phyloP scores from a whole-genome alignment of 1,140 invertebrate species.

The Carcinoscorpius rotundicauda region DNA sequence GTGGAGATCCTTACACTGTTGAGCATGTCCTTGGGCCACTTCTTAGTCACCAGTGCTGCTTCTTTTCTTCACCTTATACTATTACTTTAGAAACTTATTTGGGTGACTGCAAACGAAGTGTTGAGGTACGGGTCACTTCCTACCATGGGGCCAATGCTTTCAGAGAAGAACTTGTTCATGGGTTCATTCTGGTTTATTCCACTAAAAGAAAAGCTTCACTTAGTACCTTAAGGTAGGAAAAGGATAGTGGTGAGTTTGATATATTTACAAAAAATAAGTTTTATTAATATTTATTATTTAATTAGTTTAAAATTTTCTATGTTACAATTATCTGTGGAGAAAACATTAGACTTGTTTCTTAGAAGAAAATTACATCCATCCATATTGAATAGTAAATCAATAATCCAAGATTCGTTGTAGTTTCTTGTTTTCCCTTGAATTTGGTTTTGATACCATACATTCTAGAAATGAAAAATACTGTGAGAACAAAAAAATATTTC shows the following conservation, averaged over 20 bases:
- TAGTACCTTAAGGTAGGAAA: conserved; percentile 69
- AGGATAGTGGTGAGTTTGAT: not conserved
- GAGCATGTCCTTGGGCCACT: conserved; percentile 80
- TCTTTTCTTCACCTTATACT: conserved; percentile 63
- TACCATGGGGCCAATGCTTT: conserved; percentile 89
- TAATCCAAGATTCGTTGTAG: too few species aligned
- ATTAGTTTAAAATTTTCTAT: too few species aligned
- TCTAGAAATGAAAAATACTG: too few species aligned
- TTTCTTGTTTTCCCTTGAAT: too few species aligned
- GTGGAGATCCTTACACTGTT: conserved; percentile 84
- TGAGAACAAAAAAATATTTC: too few species aligned
- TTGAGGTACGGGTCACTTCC: conserved; percentile 87
- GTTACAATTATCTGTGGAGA: too few species aligned
- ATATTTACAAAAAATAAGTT: too few species aligned
- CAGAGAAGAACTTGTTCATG: conserved; percentile 84
- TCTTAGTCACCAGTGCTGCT: conserved; percentile 72
- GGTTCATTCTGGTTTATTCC: conserved; percentile 91
- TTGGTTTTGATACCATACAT: too few species aligned
- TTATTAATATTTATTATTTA: too few species aligned
- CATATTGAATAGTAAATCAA: too few species aligned
- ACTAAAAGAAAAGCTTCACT: conserved; percentile 89
- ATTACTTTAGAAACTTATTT: conserved; percentile 83
- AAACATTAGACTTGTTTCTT: too few species aligned
- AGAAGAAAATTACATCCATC: too few species aligned
- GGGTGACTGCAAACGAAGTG: conserved; percentile 62